Conservation (phyloP, 2,797 vertebrate species). For the Mormyrus hasselquistii region DNA sequence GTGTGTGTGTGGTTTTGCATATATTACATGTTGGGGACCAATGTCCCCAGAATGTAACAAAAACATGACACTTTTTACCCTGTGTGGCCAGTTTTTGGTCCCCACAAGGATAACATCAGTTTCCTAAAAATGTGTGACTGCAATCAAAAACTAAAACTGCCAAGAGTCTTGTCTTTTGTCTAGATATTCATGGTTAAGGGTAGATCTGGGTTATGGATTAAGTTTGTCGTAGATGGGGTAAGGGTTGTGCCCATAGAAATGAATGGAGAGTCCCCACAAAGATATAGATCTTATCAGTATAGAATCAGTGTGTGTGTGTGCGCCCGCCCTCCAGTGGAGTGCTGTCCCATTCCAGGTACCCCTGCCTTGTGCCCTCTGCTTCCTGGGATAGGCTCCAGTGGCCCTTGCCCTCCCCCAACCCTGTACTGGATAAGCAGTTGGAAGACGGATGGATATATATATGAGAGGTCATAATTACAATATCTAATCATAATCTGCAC, state of each 20-base stretch:
- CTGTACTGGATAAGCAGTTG: background rate
- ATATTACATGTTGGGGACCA: background rate
- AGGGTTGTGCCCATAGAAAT: background rate
- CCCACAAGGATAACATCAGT: background rate
- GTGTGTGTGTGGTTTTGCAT: background rate
- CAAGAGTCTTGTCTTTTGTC: background rate
- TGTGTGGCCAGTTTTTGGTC: background rate
- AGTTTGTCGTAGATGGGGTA: background rate
- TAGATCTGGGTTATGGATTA: background rate
- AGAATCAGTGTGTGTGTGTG: background rate
- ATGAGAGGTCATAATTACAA: background rate
- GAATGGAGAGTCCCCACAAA: background rate
- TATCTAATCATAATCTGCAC: background rate
- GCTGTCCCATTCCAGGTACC: background rate
- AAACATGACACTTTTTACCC: background rate
- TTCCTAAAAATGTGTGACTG: background rate
- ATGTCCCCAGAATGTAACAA: background rate
- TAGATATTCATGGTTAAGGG: background rate
- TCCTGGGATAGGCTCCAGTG: background rate
- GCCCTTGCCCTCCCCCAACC: background rate
- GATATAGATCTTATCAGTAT: background rate
- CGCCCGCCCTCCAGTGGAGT: background rate
- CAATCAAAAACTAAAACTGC: background rate
- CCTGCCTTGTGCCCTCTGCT: background rate
- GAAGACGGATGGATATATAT: background rate